Conservation (phyloP, 2,113 vertebrate genomes). For the Crocuta crocuta region DNA sequence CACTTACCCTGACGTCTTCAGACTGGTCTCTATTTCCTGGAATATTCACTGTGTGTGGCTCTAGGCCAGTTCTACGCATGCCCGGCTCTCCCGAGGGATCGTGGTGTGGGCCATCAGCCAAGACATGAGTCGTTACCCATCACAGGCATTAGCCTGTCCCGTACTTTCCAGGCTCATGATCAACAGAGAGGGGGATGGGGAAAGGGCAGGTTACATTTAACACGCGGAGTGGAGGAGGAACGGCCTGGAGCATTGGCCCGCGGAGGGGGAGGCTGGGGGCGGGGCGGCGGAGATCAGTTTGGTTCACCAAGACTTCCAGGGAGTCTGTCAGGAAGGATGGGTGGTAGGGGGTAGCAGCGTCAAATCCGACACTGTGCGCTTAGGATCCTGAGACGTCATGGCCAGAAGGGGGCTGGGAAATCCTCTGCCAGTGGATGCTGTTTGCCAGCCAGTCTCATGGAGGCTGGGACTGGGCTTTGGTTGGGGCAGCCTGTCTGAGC, state of each 20-base stretch:
- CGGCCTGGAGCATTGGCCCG: no score
- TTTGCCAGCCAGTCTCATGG: neutral
- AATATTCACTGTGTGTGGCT: neutral
- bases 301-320: neutral
- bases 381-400: neutral
- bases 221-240: neutral
- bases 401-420: neutral
- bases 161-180: neutral
- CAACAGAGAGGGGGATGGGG: neutral
- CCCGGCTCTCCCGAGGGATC: neutral
- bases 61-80: no score
- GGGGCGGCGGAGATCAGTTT: neutral
- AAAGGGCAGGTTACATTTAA: neutral
- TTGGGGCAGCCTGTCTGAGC: neutral
- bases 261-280: neutral
- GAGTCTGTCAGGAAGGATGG: neutral
- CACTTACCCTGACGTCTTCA: neutral
- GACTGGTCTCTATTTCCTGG: neutral
- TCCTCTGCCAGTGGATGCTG: rapidly evolving
- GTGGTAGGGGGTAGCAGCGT: no score
- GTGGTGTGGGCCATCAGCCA: no score
- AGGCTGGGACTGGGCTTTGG: neutral
- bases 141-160: neutral
- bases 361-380: neutral
- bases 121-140: neutral